Conservation (phyloP, 2,888 invertebrate genomes). For the Melipona beecheii region DNA sequence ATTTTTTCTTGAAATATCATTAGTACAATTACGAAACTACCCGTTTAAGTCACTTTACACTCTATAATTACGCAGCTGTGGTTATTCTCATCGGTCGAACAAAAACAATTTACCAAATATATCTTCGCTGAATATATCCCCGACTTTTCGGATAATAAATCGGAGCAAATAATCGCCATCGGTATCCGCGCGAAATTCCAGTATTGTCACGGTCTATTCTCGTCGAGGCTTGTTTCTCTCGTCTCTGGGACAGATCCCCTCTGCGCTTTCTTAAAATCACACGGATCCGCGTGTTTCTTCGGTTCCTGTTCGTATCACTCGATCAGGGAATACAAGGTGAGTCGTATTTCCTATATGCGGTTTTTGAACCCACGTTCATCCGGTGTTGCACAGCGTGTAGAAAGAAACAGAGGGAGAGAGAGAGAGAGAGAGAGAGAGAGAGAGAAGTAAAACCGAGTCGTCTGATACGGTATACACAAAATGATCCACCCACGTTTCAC, state of each 20-base stretch:
- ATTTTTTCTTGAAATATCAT: background rate
- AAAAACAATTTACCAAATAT: background rate
- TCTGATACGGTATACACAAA: constrained; percentile 45
- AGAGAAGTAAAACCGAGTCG: constrained; percentile 43
- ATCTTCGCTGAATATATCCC: background rate
- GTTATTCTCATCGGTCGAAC: no score
- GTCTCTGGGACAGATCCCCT: background rate
- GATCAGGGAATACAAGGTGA: constrained; percentile 56
- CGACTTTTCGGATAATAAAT: constrained; percentile 6
- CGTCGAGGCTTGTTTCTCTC: constrained; percentile 1
- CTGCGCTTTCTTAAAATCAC: constrained; percentile 36
- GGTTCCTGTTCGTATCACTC: constrained; percentile 35
- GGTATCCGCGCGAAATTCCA: constrained; percentile 14
- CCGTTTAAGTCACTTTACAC: background rate
- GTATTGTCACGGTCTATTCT: constrained; percentile 28
- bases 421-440: background rate
- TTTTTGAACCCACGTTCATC: constrained; percentile 53
- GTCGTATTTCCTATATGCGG: constrained; percentile 65
- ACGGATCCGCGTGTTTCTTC: constrained; percentile 26
- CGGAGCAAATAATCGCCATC: background rate
- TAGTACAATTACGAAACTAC: background rate
- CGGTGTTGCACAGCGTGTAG: background rate
- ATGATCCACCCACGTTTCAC: constrained; percentile 64
- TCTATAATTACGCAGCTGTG: no score
- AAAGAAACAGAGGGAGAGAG: background rate